These are phyloP conservation scores for Dorcus hopei DNA, from an alignment of 2,888 invertebrate species.

Conservation along the genomic window DNA sequence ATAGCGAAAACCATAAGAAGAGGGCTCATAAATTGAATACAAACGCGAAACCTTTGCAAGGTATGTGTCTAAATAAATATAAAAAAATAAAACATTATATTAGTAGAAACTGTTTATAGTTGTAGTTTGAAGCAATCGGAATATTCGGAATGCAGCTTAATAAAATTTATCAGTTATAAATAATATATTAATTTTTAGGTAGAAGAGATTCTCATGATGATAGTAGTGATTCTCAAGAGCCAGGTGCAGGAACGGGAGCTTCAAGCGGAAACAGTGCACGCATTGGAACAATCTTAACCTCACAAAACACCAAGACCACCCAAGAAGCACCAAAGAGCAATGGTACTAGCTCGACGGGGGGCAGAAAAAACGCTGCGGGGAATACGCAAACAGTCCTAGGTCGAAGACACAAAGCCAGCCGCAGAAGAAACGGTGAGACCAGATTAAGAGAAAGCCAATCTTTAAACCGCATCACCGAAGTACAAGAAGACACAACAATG, in stretches of 20 bases:
- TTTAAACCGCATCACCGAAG: constrained; percentile 80
- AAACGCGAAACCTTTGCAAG: constrained; percentile 38
- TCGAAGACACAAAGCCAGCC: constrained; percentile 54
- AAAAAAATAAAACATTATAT: neutral
- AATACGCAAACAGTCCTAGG: constrained; percentile 46
- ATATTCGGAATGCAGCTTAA: too few relatives aligned
- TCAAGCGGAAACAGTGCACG: constrained; percentile 23
- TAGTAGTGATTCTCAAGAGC: constrained; percentile 81
- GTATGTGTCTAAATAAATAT: constrained; percentile 9
- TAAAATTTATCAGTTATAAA: too few relatives aligned
- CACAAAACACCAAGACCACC: constrained; percentile 23
- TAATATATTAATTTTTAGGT: constrained; percentile 6
- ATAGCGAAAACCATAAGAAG: constrained; percentile 79
- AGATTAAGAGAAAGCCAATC: constrained; percentile 78
- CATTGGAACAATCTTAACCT: constrained; percentile 26
- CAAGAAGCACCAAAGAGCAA: constrained; percentile 25
- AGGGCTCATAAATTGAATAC: constrained; percentile 69
- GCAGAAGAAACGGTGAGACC: constrained; percentile 61
- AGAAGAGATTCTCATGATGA: constrained; percentile 81
- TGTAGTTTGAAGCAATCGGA: too few relatives aligned
- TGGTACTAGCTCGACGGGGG: constrained; percentile 32
- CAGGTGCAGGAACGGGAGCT: constrained; percentile 45
- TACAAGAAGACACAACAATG: constrained; percentile 65
- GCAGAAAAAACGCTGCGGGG: constrained; percentile 37
- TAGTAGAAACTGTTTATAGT: too few relatives aligned